Conservation (phyloP, 2,888 invertebrate species). For the Aleiodes testaceus region DNA sequence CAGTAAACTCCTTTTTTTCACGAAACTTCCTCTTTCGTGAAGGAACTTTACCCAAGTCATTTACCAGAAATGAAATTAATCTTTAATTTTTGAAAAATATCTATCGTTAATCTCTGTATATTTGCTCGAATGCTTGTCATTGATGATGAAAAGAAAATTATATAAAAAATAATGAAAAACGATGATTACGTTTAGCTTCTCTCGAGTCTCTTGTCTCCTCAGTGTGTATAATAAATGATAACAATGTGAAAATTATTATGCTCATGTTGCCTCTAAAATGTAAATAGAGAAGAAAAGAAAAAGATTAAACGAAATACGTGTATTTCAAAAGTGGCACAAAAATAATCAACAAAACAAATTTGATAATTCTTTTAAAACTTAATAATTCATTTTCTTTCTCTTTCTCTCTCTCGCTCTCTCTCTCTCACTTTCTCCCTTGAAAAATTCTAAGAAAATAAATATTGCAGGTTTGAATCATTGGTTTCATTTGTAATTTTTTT, state of each 20-base stretch:
- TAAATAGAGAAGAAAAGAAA: slow-evolving; percentile 5
- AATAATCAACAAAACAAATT: slow-evolving; percentile 17
- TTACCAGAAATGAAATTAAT: neutral
- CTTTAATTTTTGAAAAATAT: neutral
- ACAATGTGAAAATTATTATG: slow-evolving; percentile 12
- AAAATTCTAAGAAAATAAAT: slow-evolving; percentile 16
- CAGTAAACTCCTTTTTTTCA: too few species aligned
- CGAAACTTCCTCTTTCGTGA: too few species aligned
- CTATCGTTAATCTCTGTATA: neutral
- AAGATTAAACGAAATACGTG: neutral
- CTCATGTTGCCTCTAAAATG: slow-evolving; percentile 25
- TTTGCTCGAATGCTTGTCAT: neutral
- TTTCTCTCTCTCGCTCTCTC: neutral
- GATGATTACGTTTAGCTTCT: slow-evolving; percentile 17
- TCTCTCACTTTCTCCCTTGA: too few species aligned
- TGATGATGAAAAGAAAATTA: neutral
- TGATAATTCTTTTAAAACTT: neutral
- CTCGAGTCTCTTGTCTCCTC: neutral
- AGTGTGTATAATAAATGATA: slow-evolving; percentile 6
- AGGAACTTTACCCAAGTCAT: too few species aligned
- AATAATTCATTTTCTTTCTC: slow-evolving; percentile 5
- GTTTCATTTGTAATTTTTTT: slow-evolving; percentile 12
- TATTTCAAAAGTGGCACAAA: slow-evolving; percentile 12
- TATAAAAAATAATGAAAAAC: neutral
- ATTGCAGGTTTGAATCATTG: slow-evolving; percentile 14